Conservation (phyloP, 1,140 invertebrate genomes). For the Cyclina sinensis region DNA sequence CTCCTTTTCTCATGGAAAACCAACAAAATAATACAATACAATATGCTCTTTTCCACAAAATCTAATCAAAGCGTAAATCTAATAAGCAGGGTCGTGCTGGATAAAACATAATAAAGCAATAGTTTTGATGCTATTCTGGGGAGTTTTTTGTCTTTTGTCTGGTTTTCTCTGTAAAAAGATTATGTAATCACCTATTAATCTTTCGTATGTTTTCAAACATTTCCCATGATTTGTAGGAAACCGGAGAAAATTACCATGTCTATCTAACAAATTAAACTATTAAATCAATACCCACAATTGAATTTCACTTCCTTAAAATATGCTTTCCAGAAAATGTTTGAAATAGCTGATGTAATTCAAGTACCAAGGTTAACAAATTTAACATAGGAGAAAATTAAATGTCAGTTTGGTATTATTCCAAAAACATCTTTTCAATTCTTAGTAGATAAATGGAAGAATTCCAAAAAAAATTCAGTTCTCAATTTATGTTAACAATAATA, state of each 20-base stretch:
- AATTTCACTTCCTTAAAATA: background rate
- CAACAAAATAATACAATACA: no score
- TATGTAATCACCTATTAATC: constrained; percentile 26
- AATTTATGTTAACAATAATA: no score
- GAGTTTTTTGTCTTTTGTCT: constrained; percentile 18
- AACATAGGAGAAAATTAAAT: no score
- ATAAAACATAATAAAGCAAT: background rate
- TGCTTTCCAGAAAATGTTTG: constrained; percentile 23
- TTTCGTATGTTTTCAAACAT: background rate
- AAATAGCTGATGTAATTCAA: background rate
- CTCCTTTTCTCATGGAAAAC: no score
- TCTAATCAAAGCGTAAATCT: background rate
- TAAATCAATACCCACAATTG: constrained; percentile 26
- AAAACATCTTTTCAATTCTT: no score
- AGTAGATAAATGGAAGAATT: no score
- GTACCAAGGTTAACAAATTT: no score
- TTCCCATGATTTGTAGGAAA: constrained; percentile 10
- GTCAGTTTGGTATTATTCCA: no score
- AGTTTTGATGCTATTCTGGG: background rate
- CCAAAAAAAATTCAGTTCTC: no score
- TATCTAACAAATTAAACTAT: constrained; percentile 37
- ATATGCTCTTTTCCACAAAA: no score
- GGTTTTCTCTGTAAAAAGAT: background rate
- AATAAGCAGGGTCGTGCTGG: background rate
- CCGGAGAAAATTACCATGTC: constrained; percentile 15